Evolutionary conservation across 2,888 invertebrate species (phyloP), one percentile per base, ranked within the genome.

Genomic region (Tigriopus californicus): DNA sequence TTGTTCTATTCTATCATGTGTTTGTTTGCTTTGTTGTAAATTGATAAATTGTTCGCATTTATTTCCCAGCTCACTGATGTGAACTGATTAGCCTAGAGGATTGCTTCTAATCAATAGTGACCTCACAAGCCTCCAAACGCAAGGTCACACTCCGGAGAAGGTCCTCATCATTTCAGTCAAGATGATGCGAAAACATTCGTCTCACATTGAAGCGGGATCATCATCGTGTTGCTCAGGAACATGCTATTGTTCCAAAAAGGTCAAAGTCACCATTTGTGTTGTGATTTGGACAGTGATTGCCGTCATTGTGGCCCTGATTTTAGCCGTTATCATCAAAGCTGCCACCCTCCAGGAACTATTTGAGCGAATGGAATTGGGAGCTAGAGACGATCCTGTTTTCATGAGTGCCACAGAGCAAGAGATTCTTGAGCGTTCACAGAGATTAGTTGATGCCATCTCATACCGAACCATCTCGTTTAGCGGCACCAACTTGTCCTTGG

Each of bases 391-490:
- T 51, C 52, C 52, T 11, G 11, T 22, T 11, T 51, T 24, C 33
- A 22, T 51, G 22, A 15, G 24, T 24, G n/a, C 25, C 10, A 22
- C 24, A 48, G 62, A 62, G 53, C 61, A 60, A 12, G 61, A 61
- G 60, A 63, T 56, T 24, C 47, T 58, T 20, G 62, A 63, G 48
- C 53, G 64, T 60, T 64, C 64, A 6, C 61, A 64, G 46, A 61
- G 67, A 53, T 63, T 68, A 24, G 63, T 65, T 22, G 63, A 65
- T 48, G 66, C 67, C 18, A 51, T 68, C 24, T 62, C 62, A 61
- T 65, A 67, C 58, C 62, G 65, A 56, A 67, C 68, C 10, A 63
- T 68, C 12, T 67, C 67, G 8, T 66, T 63, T 60, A 64, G 57
- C 44, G 48, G 58, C 8, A 65, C 64, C 44, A 60, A 63, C 22